Conservation (phyloP, 1,140 invertebrate genomes). For the Pomacea maculata region DNA sequence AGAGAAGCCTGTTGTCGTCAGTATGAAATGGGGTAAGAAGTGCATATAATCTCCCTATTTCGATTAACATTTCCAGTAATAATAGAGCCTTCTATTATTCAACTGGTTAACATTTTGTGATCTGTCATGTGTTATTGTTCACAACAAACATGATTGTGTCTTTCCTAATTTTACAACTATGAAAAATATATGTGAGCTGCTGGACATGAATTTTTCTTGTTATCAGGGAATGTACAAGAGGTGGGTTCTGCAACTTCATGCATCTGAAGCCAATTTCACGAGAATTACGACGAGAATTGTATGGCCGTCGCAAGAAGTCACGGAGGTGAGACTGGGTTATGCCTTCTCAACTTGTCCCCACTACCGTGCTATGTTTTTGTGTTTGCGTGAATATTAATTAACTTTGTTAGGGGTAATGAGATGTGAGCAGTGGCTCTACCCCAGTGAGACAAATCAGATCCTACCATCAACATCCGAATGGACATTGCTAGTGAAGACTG, state of each 20-base stretch:
- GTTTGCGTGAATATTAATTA: neutral
- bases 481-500: neutral
- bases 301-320: conserved; percentile 67
- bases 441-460: too few species aligned
- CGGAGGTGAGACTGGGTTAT: conserved; percentile 23
- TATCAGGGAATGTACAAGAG: conserved; percentile 90
- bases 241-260: conserved; percentile 99
- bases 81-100: too few species aligned
- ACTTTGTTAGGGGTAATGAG: neutral
- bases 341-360: too few species aligned
- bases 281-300: conserved; percentile 82
- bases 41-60: too few species aligned
- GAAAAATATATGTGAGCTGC: neutral
- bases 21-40: conserved; percentile 92
- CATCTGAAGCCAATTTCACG: conserved; percentile 97
- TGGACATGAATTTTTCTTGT: conserved; percentile 6
- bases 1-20: conserved; percentile 98
- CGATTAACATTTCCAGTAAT: too few species aligned
- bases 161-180: neutral
- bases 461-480: too few species aligned
- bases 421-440: too few species aligned
- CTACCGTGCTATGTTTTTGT: neutral
- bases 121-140: too few species aligned
- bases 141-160: too few species aligned
- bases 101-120: too few species aligned